These are phyloP conservation scores for Apocrypta bakeri DNA, from an alignment of 1,140 invertebrate species.

Conservation along the genomic window DNA sequence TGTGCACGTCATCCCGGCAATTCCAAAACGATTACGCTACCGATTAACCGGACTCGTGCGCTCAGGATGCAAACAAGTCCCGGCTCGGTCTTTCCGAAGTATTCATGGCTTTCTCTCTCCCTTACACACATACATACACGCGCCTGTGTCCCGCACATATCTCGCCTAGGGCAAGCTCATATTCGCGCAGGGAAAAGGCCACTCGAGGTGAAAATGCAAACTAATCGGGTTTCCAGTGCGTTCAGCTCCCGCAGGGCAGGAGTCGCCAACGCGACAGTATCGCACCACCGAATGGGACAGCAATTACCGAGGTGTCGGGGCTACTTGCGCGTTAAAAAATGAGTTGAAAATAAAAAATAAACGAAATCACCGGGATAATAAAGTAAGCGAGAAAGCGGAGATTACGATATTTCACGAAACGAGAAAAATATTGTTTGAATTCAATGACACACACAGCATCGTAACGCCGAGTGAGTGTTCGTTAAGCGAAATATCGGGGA, in stretches of 20 bases:
- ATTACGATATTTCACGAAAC: no score
- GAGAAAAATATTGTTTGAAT: no score
- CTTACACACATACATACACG: neutral
- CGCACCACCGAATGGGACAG: neutral
- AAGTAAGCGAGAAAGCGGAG: no score
- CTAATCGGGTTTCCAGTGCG: slow-evolving; percentile 58
- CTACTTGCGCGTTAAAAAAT: neutral
- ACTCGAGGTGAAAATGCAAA: slow-evolving; percentile 63
- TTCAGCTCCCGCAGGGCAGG: slow-evolving; percentile 28
- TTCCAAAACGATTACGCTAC: slow-evolving; percentile 42
- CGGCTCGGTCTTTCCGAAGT: slow-evolving; percentile 34
- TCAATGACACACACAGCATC: no score
- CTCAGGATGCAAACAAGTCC: slow-evolving; percentile 31
- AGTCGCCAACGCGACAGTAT: neutral
- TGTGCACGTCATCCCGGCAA: slow-evolving; percentile 14
- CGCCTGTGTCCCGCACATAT: neutral
- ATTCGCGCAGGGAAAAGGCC: neutral
- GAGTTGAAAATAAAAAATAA: neutral
- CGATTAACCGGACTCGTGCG: slow-evolving; percentile 35
- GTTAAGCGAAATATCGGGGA: no score
- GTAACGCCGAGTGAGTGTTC: no score
- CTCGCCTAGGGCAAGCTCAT: neutral
- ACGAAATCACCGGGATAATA: no score
- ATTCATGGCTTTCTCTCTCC: slow-evolving; percentile 44
- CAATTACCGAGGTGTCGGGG: neutral